These are phyloP conservation scores for Lottia gigantea DNA, from an alignment of 2,888 invertebrate genomes.

Conservation along the genomic window DNA sequence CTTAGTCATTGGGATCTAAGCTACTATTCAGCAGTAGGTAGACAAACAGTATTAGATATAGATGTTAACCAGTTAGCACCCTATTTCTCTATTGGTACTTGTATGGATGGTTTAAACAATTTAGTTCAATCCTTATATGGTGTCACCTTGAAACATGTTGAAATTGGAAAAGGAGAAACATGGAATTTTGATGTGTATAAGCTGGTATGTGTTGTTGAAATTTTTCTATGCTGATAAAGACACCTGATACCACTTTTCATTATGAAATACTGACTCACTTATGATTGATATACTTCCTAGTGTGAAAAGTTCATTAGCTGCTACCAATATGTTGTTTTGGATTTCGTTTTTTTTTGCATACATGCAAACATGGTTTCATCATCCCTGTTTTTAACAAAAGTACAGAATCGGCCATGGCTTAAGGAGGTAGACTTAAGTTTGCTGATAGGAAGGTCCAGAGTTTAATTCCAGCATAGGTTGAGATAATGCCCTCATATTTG, in stretches of 20 bases:
- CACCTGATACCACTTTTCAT: constrained; percentile 1
- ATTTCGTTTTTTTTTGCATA: too few species aligned
- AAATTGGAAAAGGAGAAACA: constrained; percentile 82
- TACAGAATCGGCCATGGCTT: too few species aligned
- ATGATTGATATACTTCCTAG: not conserved
- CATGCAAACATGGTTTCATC: too few species aligned
- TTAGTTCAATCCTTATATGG: constrained; percentile 83
- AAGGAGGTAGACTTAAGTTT: too few species aligned
- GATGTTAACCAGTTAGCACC: constrained; percentile 72
- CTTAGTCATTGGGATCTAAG: constrained; percentile 85
- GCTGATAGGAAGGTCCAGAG: too few species aligned
- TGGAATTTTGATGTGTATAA: constrained; percentile 93
- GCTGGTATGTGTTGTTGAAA: constrained; percentile 72
- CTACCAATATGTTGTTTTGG: too few species aligned
- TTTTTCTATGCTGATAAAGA: not conserved
- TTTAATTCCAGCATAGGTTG: too few species aligned
- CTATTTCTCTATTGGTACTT: constrained; percentile 88
- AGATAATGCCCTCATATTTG: too few species aligned
- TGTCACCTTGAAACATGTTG: constrained; percentile 80
- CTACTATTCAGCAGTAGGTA: constrained; percentile 74
- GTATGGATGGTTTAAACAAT: constrained; percentile 96
- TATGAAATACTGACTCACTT: not conserved
- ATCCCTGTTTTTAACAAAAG: too few species aligned
- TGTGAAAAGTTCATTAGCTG: too few species aligned
- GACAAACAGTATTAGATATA: constrained; percentile 44